Evolutionary conservation across 2,888 invertebrate species (phyloP).

Genomic region (Patella pellucida): DNA sequence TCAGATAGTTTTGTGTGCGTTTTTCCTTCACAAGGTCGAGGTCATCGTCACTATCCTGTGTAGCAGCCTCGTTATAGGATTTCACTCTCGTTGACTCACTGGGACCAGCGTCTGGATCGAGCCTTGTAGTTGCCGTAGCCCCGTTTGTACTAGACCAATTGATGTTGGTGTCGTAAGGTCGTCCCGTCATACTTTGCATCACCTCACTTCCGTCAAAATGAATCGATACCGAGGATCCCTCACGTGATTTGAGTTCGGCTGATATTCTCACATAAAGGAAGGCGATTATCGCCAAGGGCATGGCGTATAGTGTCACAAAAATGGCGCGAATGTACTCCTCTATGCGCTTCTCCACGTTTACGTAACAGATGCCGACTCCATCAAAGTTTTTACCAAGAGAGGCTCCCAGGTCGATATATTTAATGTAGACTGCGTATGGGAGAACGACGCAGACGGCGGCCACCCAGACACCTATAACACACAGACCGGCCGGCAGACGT

Average conservation of each 20-base stretch:
- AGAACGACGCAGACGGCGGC: conserved; percentile 80
- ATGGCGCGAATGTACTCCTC: conserved; percentile 68
- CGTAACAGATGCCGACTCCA: conserved; percentile 65
- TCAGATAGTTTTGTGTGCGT: conserved; percentile 79
- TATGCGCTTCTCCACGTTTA: conserved; percentile 55
- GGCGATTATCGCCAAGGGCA: conserved; percentile 76
- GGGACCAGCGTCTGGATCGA: conserved; percentile 11
- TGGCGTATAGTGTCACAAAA: conserved; percentile 73
- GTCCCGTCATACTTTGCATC: conserved; percentile 24
- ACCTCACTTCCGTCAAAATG: conserved; percentile 42
- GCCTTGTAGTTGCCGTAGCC: neutral
- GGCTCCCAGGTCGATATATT: conserved; percentile 80
- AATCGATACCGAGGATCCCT: conserved; percentile 48
- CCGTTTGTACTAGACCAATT: conserved; percentile 36
- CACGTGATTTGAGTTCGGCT: conserved; percentile 74
- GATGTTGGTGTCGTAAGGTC: conserved; percentile 36
- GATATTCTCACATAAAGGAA: conserved; percentile 79
- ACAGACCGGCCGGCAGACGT: conserved; percentile 78
- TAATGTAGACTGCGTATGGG: conserved; percentile 82
- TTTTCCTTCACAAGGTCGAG: conserved; percentile 75
- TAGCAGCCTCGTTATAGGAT: conserved; percentile 40
- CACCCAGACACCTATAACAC: conserved; percentile 81
- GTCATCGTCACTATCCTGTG: conserved; percentile 61
- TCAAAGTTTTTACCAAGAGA: conserved; percentile 65
- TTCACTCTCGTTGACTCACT: conserved; percentile 19